Evolutionary conservation across 2,113 vertebrate species (phyloP).

Genomic region (Diadophis punctatus): DNA sequence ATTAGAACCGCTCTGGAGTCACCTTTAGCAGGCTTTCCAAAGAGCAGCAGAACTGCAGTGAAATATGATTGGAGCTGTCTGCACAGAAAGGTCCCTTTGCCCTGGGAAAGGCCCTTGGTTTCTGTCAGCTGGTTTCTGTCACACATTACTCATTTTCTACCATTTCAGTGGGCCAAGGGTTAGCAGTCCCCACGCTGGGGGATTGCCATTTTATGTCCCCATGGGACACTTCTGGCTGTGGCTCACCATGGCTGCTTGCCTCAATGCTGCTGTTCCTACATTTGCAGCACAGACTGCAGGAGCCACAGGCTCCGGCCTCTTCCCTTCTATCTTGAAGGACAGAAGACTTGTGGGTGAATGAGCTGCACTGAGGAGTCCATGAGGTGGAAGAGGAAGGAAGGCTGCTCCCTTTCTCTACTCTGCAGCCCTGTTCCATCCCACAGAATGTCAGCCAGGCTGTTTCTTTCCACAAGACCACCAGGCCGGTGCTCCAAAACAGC

Average conservation of each 20-base stretch:
- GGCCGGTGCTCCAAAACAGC: not conserved
- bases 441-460: not conserved
- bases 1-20: not conserved
- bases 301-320: no score
- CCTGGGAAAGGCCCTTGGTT: not conserved
- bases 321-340: not conserved
- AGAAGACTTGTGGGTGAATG: no score
- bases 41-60: not conserved
- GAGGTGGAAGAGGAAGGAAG: not conserved
- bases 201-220: not conserved
- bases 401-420: not conserved
- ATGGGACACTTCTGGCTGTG: not conserved
- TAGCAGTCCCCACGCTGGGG: not conserved
- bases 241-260: not conserved
- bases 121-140: not conserved
- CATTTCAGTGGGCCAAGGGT: not conserved
- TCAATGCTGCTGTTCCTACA: not conserved
- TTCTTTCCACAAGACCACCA: not conserved
- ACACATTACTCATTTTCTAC: not conserved
- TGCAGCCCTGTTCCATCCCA: not conserved
- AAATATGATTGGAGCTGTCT: not conserved
- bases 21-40: not conserved
- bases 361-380: not conserved
- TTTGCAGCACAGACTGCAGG: not conserved
- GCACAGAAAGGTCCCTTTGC: not conserved